Evolutionary conservation across 2,113 vertebrate species (phyloP).

Genomic region (Phodopus roborovskii): DNA sequence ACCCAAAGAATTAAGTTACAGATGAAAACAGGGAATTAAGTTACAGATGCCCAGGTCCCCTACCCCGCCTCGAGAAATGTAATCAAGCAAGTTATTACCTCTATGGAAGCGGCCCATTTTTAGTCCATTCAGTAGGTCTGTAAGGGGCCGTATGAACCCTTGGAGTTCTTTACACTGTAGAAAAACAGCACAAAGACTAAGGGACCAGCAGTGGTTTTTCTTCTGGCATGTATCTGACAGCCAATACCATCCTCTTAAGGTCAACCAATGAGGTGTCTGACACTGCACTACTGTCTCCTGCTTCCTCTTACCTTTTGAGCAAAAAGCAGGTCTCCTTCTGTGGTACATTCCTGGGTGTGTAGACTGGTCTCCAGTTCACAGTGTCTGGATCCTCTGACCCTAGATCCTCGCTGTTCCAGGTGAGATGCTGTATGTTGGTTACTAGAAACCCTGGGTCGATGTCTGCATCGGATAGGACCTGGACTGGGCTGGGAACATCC

Average conservation of each 20-base stretch:
- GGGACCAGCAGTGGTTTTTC: background rate
- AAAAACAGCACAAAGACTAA: background rate
- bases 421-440: constrained; percentile 33
- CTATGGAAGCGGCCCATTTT: constrained; percentile 93
- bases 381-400: constrained; percentile 72
- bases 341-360: constrained; percentile 55
- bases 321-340: constrained; percentile 91
- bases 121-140: constrained; percentile 92
- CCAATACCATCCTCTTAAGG: background rate
- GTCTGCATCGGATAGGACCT: constrained; percentile 64
- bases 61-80: background rate
- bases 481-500: constrained; percentile 51
- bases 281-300: background rate
- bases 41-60: background rate
- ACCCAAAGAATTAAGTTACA: constrained; percentile 15
- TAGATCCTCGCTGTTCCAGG: constrained; percentile 15
- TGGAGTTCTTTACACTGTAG: constrained; percentile 93
- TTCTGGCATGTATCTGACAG: background rate
- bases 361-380: constrained; percentile 42
- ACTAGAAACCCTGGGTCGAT: constrained; percentile 55
- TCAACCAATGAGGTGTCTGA: background rate
- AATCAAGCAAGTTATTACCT: constrained; percentile 84
- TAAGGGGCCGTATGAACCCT: constrained; percentile 92
- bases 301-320: constrained; percentile 91
- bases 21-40: background rate